A percentile compares a stretch with the other conserved stretches of the same genome.
phyloP scores from a whole-genome alignment of 2,113 vertebrate genomes.

The Crotalus viridis region DNA sequence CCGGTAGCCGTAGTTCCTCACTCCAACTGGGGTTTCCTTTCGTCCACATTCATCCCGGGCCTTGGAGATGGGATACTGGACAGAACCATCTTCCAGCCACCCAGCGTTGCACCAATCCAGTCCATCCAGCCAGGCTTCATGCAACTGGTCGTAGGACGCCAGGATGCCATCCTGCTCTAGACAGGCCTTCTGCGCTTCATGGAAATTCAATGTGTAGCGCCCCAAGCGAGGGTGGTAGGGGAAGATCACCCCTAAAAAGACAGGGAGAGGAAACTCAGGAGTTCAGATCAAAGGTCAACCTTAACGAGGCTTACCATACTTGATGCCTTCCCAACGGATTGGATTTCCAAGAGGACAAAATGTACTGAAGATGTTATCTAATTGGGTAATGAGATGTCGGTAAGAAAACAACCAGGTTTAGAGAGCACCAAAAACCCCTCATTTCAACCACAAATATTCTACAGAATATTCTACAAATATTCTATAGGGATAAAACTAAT shows the following conservation, averaged over 20 bases:
- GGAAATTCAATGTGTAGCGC: conserved; percentile 89
- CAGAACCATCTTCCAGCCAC: conserved; percentile 91
- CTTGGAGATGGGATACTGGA: conserved; percentile 90
- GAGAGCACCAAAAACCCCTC: neutral
- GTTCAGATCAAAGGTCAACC: neutral
- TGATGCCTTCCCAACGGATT: neutral
- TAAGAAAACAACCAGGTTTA: neutral
- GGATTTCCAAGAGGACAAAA: neutral
- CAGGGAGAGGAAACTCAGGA: fast-evolving
- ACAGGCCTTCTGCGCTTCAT: conserved; percentile 83
- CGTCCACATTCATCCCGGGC: conserved; percentile 86
- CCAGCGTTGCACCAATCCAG: conserved; percentile 96
- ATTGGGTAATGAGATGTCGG: neutral
- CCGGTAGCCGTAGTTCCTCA: conserved; percentile 90
- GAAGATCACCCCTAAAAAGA: conserved; percentile 85
- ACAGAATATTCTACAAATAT: too few species aligned
- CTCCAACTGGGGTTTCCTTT: conserved; percentile 78
- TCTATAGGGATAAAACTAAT: neutral
- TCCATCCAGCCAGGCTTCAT: conserved; percentile 90
- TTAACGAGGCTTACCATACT: neutral
- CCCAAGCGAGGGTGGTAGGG: conserved; percentile 89
- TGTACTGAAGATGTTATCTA: neutral
- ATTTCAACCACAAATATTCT: neutral
- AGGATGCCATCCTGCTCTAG: conserved; percentile 88
- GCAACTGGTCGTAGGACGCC: conserved; percentile 89